Evolutionary conservation across 1,140 invertebrate genomes (phyloP).

Genomic region (Lordiphosa clarofinis): DNA sequence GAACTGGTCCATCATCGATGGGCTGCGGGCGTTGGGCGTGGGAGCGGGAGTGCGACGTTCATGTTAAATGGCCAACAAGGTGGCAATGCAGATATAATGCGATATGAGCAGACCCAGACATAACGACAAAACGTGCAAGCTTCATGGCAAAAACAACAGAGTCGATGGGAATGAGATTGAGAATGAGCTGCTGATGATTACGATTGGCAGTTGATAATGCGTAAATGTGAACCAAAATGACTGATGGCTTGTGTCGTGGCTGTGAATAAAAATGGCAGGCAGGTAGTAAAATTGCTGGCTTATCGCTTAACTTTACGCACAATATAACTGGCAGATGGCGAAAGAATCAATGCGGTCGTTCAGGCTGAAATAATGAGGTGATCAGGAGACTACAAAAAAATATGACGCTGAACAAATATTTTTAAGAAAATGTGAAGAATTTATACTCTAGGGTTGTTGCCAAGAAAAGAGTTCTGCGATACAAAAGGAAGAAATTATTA

Average conservation of each 20-base stretch:
- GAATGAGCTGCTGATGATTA: conserved; percentile 33
- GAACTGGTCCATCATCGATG: neutral
- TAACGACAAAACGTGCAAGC: conserved; percentile 47
- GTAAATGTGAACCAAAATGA: conserved; percentile 55
- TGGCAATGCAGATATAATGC: conserved; percentile 75
- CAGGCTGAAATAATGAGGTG: conserved; percentile 11
- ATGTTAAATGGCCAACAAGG: conserved; percentile 72
- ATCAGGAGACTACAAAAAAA: neutral
- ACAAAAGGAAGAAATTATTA: too few species aligned
- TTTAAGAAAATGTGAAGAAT: too few species aligned
- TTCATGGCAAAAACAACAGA: conserved; percentile 3
- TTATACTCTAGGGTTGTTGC: too few species aligned
- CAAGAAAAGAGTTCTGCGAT: too few species aligned
- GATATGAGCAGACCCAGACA: conserved; percentile 49
- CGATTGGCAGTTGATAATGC: conserved; percentile 66
- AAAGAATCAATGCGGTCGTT: conserved; percentile 33
- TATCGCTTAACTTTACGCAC: conserved; percentile 62
- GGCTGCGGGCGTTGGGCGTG: conserved; percentile 12
- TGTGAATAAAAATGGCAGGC: conserved; percentile 4
- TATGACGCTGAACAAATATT: too few species aligned
- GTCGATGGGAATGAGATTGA: conserved; percentile 11
- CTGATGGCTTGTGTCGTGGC: conserved; percentile 20
- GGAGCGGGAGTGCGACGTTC: conserved; percentile 18
- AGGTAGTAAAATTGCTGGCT: conserved; percentile 39
- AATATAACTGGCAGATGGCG: conserved; percentile 54